Evolutionary conservation across 2,888 invertebrate genomes (phyloP), one percentile per base, ranked within the genome.

Genomic region (Galeruca laticollis): DNA sequence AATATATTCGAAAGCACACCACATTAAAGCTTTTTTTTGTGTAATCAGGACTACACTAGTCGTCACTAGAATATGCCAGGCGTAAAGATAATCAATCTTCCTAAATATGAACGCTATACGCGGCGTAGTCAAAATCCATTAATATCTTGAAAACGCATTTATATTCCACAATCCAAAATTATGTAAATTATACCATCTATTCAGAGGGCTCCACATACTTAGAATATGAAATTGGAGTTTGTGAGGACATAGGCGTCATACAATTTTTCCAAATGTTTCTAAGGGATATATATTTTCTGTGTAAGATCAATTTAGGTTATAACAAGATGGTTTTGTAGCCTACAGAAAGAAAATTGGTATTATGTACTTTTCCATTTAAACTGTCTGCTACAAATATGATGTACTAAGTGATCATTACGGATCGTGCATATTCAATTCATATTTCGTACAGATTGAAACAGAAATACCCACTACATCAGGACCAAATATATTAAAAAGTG

Each of bases 111-210:
- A 61, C 33, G 26, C 54, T 54, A 13, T n/a, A 40, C n/a, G 11
- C 37, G 40, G 54, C 61, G n/a, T 49, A 33, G 33, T 51, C 61
- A 15, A 15, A 52, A 51, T 62, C 52, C 15, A n/a, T 18, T 15
- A 20, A 62, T 62, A 62, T 62, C 51, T 52, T 62, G 51, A 62
- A 35, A 62, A 37, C 52, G 62, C 52, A 62, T 62, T 62, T 62
- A 52, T 62, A 62, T 62, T 62, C 62, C 37, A 31, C 51, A 52
- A 61, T 60, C 31, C 33, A 61, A 47, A 49, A 52, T 52, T 37
- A 62, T 62, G 62, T 35, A 62, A 52, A 62, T 51, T 31, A 35
- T 52, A 13, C 52, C 35, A 52, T 33, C 21, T 37, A 21, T 52
- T 52, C 37, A 62, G 31, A 51, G 20, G 35, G 35, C 35, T 62